Base-by-base conservation (phyloP, 2,113 vertebrate genomes). In the Bucco capensis region DNA sequence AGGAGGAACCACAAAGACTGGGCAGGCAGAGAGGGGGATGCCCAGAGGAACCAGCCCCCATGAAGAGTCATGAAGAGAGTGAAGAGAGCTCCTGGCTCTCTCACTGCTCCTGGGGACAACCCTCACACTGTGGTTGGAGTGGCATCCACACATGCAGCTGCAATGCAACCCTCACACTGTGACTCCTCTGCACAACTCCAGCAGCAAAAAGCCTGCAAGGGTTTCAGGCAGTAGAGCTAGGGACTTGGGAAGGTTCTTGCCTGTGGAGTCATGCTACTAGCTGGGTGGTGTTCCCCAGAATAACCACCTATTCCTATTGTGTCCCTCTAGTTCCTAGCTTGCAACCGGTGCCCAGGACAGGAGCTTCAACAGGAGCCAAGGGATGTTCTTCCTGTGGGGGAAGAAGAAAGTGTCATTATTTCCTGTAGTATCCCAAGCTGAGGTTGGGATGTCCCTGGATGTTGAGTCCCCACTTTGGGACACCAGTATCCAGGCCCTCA, bases 351-450 rank as follows among this genome's bases (percentile, higher is more conserved):
- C 30, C 33, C 73, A 47, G 60, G 40, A 13, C 47, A 27, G 47
- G 15, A n/a, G 8, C 35, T 50, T 38, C 0, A 0, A 47, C 10
- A 18, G 70, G 30, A 93, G 50, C n/a, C 24, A 4, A 49, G 50
- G n/a, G 40, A 64, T 15, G 46, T 0, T 0, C 1, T 3, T 61
- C 40, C 67, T 8, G 0, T 0, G 0, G 10, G 13, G 22, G 14
- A 58, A 54, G 66, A 31, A 80, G 40, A 13, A 23, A 54, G 10
- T 40, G 54, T 33, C 9, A 21, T 10, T 47, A 5, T 14, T 71
- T 40, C 44, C 56, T 25, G 0, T 6, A 17, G 47, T 70, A 47
- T 64, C 53, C 77, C 70, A 54, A 37, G 8, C 3, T 1, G 1
- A 73, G 62, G 38, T 6, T 27, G 50, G 53, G 24, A 0, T 1